Evolutionary conservation across 2,888 invertebrate species (phyloP), one percentile per base, ranked within the genome.

Genomic region (Eulithis prunata): DNA sequence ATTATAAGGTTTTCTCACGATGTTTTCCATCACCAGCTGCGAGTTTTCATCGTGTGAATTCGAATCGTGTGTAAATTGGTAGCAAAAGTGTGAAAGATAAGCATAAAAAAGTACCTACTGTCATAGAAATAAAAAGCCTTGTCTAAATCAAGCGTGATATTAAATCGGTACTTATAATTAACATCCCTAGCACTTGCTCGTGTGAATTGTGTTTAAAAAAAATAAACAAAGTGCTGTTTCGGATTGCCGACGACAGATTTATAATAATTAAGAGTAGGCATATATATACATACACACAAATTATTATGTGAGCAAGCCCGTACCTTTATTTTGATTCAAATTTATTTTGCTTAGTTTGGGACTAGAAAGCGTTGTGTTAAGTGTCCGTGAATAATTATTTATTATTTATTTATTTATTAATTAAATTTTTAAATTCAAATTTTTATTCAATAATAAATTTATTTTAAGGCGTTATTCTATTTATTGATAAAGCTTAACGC

Each of bases 181-280:
- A 81, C 78, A 81, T 80, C 81, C 75, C 75, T 75, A 82, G 85
- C 84, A 85, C 85, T 89, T 86, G 88, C 83, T 81, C 80, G 83
- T 84, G 84, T 85, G 86, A 86, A 87, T 85, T 86, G 80, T 81
- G 74, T 65, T 62, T 73, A 76, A 75, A 82, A 89, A 89, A 86
- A 90, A 21, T 21, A 21, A 86, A 88, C 83, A 86, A 79, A 80
- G 78, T 83, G 78, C 83, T 81, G 78, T 81, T 80, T 79, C 80
- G 75, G 77, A 75, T 79, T 76, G 75, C 75, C 78, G 88, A 73
- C 82, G 91, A 91, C 89, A 87, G 91, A 91, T 92, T 91, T 91
- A 90, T 87, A 91, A 90, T 92, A 91, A 91, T 91, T 90, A 91
- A 86, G 80, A 75, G 68, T 52, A 32, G 11, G 21, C 53, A 58